Evolutionary conservation across 2,113 vertebrate species (phyloP).

Genomic region (Crotophaga sulcirostris): DNA sequence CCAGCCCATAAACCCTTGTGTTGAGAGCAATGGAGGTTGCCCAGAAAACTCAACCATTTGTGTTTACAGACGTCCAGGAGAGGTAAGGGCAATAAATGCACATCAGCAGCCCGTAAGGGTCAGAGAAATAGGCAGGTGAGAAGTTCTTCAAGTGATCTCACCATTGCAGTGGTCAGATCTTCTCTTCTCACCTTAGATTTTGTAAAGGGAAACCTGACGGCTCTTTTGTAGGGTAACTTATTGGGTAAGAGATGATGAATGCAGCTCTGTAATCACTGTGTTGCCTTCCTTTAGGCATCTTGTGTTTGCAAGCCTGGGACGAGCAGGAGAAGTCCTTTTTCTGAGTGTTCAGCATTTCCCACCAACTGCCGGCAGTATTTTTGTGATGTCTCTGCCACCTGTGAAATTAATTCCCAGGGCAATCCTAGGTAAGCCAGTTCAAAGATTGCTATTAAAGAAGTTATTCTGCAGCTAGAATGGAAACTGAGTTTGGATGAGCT

Average conservation of each 20-base stretch:
- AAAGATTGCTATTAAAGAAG: background rate
- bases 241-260: background rate
- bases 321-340: slow-evolving; percentile 26
- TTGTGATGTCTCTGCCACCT: slow-evolving; percentile 79
- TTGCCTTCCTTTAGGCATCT: slow-evolving; percentile 72
- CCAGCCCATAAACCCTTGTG: slow-evolving; percentile 84
- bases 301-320: slow-evolving; percentile 85
- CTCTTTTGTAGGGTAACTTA: background rate
- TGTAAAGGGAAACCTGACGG: background rate
- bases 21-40: slow-evolving; percentile 84
- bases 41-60: slow-evolving; percentile 84
- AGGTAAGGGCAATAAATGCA: slow-evolving; percentile 73
- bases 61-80: slow-evolving; percentile 78
- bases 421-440: slow-evolving; percentile 56
- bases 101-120: background rate
- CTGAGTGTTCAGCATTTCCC: slow-evolving; percentile 69
- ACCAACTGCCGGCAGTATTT: slow-evolving; percentile 64
- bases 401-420: slow-evolving; percentile 69
- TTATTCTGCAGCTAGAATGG: background rate
- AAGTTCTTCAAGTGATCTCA: background rate
- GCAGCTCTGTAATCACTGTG: background rate
- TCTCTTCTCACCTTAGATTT: background rate
- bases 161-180: background rate
- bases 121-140: background rate
- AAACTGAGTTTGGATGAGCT: background rate